Evolutionary conservation across 64 coral and sea anemone species (phyloP), one percentile per base, ranked within the genome.

Genomic region (Montipora capricornis): DNA sequence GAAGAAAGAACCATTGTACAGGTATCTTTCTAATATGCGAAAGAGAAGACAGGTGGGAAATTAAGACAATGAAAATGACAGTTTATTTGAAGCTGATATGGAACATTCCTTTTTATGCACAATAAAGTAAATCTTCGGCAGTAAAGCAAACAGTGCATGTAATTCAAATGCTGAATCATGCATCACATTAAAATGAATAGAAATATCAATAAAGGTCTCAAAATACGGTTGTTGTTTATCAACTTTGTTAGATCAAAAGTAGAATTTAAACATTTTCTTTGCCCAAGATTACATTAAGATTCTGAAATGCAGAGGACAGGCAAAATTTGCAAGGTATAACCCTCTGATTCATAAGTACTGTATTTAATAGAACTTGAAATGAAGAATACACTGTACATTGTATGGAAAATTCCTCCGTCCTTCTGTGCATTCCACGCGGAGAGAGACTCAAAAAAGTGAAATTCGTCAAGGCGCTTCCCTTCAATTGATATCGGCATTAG

Each of bases 401-500:
- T 46, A 47, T 76, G 74, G 74, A 76, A 76, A n/a, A 71, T 78
- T 50, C 76, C 19, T 9, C 74, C 47, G 74, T 46, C 74, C 74
- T 77, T 77, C 74, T 77, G 26, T 80, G 78, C 78, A 53, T 80
- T 80, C 78, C 78, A 80, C 10, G 14, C 8, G n/a, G 78, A 57
- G 53, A 57, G 11, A 10, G 78, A 80, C n/a, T 80, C 5, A 20
- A 20, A 9, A 20, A 24, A 80, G 78, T 89, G 74, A 89, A 89
- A 89, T 75, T 80, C 76, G 44, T 59, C 87, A 53, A 68, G 74
- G 1, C 76, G 48, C 44, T 46, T 59, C 62, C 88, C 88, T 79
- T 90, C 88, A 79, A 80, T 80, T 61, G 76, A 90, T 11, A 90
- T 48, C 75, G 45, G 57, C 44, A 90, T 90, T 44, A 90, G 75